Conservation (phyloP, 1,140 invertebrate genomes). For the Drosophila teissieri region DNA sequence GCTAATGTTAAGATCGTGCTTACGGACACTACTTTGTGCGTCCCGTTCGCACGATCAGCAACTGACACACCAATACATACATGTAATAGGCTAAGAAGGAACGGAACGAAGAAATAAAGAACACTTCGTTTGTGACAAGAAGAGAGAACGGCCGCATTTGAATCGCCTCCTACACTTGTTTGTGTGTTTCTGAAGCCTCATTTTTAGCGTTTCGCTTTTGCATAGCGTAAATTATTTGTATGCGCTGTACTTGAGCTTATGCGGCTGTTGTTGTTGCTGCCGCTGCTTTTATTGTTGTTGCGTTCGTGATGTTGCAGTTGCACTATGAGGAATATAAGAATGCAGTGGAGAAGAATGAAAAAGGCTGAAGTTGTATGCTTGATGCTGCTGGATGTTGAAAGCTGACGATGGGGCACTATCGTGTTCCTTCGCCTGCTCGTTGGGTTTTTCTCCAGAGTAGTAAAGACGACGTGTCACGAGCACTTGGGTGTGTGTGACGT, state of each 20-base stretch:
- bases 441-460: conserved; percentile 41
- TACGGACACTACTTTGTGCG: too few species aligned
- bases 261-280: conserved; percentile 43
- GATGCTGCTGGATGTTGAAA: conserved; percentile 33
- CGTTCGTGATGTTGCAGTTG: conserved; percentile 32
- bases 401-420: conserved; percentile 25
- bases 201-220: conserved; percentile 75
- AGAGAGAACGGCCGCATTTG: too few species aligned
- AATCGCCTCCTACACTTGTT: too few species aligned
- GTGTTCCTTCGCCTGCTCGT: conserved; percentile 18
- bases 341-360: conserved; percentile 65
- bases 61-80: too few species aligned
- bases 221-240: conserved; percentile 79
- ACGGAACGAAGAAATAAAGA: too few species aligned
- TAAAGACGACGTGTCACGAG: conserved; percentile 49
- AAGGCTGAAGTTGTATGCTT: conserved; percentile 43
- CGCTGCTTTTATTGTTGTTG: conserved; percentile 47
- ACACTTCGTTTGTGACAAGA: too few species aligned
- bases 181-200: conserved; percentile 48
- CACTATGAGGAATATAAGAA: conserved; percentile 50
- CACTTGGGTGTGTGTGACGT: conserved; percentile 15
- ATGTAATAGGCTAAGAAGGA: too few species aligned
- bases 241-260: conserved; percentile 66
- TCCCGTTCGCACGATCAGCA: too few species aligned
- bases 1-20: too few species aligned